These are phyloP conservation scores for Chrosomus eos DNA, from an alignment of 2,797 vertebrate species.

Conservation along the genomic window DNA sequence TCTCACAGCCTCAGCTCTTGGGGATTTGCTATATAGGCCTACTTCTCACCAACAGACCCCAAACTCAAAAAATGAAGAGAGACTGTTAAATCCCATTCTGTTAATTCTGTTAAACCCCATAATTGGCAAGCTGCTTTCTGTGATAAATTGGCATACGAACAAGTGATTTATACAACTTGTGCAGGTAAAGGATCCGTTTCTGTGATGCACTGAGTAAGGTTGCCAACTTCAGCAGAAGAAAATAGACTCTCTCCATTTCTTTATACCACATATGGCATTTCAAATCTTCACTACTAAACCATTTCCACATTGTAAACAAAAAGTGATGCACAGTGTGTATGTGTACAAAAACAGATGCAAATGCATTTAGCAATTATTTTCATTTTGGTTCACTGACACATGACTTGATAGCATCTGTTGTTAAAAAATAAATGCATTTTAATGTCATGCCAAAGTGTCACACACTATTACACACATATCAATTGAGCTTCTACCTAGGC, in stretches of 20 bases:
- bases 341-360: conserved; percentile 4
- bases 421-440: conserved; percentile 5
- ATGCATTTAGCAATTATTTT: conserved; percentile 17
- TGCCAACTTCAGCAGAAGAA: neutral
- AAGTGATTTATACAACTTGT: neutral
- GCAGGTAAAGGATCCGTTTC: conserved; percentile 5
- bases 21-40: conserved; percentile 44
- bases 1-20: conserved; percentile 49
- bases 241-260: neutral
- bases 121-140: conserved; percentile 34
- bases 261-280: neutral
- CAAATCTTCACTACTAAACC: neutral
- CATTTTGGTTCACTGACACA: conserved; percentile 10
- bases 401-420: conserved; percentile 19
- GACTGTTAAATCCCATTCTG: conserved; percentile 43
- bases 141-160: conserved; percentile 1
- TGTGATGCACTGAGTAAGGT: neutral
- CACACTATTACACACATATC: conserved; percentile 9
- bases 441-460: conserved; percentile 16
- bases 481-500: conserved; percentile 4
- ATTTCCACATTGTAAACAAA: conserved; percentile 12
- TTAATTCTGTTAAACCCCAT: conserved; percentile 23
- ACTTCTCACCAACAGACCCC: conserved; percentile 27
- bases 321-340: neutral
- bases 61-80: conserved; percentile 24